Evolutionary conservation across 2,888 invertebrate genomes (phyloP).

Genomic region (Heliconius hortense): DNA sequence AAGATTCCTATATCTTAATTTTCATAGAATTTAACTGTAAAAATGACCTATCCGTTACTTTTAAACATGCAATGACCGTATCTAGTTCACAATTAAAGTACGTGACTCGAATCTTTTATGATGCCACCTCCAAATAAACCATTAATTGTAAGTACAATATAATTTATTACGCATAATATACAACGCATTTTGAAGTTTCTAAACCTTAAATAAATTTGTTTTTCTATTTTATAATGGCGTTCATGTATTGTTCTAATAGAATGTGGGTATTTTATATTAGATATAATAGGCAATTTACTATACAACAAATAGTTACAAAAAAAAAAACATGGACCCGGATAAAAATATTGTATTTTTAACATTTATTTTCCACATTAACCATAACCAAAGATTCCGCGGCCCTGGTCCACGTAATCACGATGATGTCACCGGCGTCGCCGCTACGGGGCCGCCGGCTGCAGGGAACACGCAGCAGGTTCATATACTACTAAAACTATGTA

Average conservation of each 20-base stretch:
- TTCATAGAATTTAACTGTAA: neutral
- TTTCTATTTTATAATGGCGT: neutral
- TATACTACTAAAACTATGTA: constrained; percentile 10
- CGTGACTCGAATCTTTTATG: neutral
- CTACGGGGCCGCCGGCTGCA: constrained; percentile 36
- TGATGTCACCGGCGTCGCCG: constrained; percentile 62
- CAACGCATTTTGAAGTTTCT: neutral
- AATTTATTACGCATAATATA: neutral
- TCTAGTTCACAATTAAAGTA: neutral
- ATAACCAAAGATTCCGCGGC: constrained; percentile 48
- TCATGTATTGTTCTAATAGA: neutral
- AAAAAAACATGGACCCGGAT: neutral
- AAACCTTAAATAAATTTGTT: neutral
- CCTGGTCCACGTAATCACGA: constrained; percentile 61
- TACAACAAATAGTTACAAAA: neutral
- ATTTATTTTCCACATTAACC: neutral
- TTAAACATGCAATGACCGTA: neutral
- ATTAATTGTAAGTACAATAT: neutral
- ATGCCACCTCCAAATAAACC: neutral
- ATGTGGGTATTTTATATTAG: neutral
- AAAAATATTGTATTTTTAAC: neutral
- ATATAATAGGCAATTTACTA: neutral
- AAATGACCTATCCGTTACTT: neutral
- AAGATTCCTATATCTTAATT: neutral
- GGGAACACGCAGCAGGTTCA: constrained; percentile 27